A percentile compares a stretch with the other conserved stretches of the same genome.
These are phyloP conservation scores for Indri indri DNA, from an alignment of 2,113 vertebrate genomes.

Conservation along the genomic window DNA sequence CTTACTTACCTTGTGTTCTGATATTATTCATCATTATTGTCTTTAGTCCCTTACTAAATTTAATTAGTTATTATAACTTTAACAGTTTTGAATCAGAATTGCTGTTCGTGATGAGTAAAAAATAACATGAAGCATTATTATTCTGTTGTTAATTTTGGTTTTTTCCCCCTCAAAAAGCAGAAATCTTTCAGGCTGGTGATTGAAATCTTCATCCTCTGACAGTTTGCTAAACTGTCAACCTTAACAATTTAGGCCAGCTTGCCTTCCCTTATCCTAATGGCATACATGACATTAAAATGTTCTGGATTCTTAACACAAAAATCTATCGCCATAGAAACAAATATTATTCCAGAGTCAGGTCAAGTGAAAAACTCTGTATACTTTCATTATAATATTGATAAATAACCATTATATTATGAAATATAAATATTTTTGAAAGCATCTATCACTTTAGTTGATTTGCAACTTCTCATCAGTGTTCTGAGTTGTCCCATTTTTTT, in stretches of 20 bases:
- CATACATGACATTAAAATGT: constrained; percentile 71
- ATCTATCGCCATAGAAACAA: constrained; percentile 83
- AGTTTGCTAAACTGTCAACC: constrained; percentile 52
- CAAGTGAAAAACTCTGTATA: constrained; percentile 80
- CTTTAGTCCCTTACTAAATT: constrained; percentile 55
- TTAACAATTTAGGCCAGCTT: constrained; percentile 60
- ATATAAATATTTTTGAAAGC: constrained; percentile 59
- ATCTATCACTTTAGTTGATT: constrained; percentile 59
- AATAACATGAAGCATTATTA: neutral
- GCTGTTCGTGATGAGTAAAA: constrained; percentile 49
- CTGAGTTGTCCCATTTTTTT: constrained; percentile 68
- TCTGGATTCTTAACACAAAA: constrained; percentile 67
- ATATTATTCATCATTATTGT: constrained; percentile 68
- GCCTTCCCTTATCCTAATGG: constrained; percentile 61
- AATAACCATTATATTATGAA: constrained; percentile 73
- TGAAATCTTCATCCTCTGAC: constrained; percentile 44
- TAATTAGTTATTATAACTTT: constrained; percentile 68
- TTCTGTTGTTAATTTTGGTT: constrained; percentile 34
- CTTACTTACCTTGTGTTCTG: constrained; percentile 59
- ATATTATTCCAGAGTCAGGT: constrained; percentile 79
- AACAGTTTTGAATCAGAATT: constrained; percentile 51
- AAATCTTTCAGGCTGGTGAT: constrained; percentile 34
- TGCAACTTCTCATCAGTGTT: constrained; percentile 67
- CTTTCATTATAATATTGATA: constrained; percentile 81
- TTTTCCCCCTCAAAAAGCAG: neutral